Base-by-base conservation (phyloP, 2,113 vertebrate genomes). In the Cinclus cinclus region DNA sequence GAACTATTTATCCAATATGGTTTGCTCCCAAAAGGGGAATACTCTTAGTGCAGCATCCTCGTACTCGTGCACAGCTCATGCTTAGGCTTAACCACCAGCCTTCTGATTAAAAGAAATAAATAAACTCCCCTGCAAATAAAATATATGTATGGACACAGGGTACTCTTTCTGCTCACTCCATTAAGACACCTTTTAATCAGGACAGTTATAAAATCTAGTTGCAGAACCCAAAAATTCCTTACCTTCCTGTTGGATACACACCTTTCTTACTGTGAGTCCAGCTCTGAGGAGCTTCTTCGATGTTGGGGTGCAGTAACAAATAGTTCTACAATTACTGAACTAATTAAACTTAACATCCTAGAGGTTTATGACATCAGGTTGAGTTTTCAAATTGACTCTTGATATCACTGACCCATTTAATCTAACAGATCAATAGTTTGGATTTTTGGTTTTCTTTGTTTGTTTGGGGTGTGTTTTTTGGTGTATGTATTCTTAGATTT, bases 11-110 rank as follows among this genome's bases (percentile, higher is more conserved):
- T 92, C 94, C 92, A 96, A 94, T 95, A 84, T 25, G 58, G 46
- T 82, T 94, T 95, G 68, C 62, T 97, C 96, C 94, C 96, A 65
- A 37, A 79, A 82, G 93, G 94, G 93, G 91, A 96, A 91, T 94
- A 53, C 21, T 80, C 41, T 27, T 13, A 8, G 47, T 8, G 42
- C 75, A 82, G n/a, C 31, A 35, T 95, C 64, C 76, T 64, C 35
- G n/a, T 53, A 7, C 12, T 59, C 23, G 1, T 22, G 11, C 18
- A 4, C 5, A 41, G 46, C 60, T 59, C 37, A 14, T 37, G 63
- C 65, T 76, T 14, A 30, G 42, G 21, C 11, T 50, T 24, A 41
- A 46, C 9, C 17, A 44, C 11, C 46, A 87, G 13, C 21, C 7
- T 64, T 41, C 24, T 46, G 50, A 73, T 60, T 46, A 56, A 76